Conservation (phyloP, 2,888 invertebrate genomes). For the Sarcophaga variegata region DNA sequence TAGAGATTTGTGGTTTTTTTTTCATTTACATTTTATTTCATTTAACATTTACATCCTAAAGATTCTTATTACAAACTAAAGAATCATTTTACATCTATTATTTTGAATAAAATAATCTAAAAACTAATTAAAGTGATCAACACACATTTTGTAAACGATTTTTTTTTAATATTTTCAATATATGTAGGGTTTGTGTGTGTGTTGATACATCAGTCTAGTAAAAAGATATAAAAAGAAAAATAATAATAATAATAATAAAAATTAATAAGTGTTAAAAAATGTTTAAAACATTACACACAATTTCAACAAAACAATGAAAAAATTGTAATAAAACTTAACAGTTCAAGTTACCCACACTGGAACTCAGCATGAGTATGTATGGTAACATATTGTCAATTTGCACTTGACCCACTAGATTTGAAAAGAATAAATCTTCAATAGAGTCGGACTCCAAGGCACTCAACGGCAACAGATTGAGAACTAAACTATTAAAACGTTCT, state of each 20-base stretch:
- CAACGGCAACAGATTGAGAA: constrained; percentile 86
- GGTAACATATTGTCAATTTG: constrained; percentile 98
- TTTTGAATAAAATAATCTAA: constrained; percentile 19
- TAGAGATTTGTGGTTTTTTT: background rate
- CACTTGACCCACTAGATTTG: constrained; percentile 94
- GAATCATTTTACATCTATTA: constrained; percentile 9
- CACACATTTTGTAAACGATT: constrained; percentile 43
- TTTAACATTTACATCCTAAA: constrained; percentile 32
- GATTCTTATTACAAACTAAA: constrained; percentile 39
- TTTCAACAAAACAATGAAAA: background rate
- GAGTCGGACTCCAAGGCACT: constrained; percentile 88
- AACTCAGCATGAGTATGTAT: constrained; percentile 87
- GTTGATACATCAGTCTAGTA: constrained; percentile 63
- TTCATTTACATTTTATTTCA: constrained; percentile 25
- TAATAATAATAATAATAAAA: background rate
- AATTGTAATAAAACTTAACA: constrained; percentile 53
- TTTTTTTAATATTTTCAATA: constrained; percentile 26
- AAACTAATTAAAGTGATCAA: constrained; percentile 51
- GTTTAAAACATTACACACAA: constrained; percentile 38
- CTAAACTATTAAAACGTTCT: constrained; percentile 83
- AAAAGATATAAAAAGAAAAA: constrained; percentile 64
- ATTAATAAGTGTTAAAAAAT: background rate
- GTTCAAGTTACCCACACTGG: constrained; percentile 69
- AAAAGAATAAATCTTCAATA: constrained; percentile 95
- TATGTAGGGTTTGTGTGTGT: background rate